A percentile compares a stretch with the other conserved stretches of the same genome.
Evolutionary conservation across 2,113 vertebrate genomes (phyloP).

Genomic region (Pollachius pollachius): DNA sequence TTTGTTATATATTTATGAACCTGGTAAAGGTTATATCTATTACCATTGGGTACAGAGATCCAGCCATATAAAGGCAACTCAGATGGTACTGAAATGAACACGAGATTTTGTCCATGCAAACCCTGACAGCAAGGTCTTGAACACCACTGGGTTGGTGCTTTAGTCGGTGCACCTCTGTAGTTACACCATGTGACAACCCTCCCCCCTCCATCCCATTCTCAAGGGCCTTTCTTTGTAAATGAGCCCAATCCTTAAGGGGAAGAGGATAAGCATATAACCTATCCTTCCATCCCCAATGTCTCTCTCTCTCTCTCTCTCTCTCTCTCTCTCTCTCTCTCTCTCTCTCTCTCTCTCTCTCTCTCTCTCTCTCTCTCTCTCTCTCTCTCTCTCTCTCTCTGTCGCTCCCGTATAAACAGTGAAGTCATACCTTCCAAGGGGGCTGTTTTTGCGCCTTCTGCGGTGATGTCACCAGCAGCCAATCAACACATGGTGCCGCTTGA

Average conservation of each 20-base stretch:
- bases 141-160: too few species aligned
- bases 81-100: not conserved
- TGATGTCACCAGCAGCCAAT: constrained; percentile 82
- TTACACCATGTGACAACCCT: constrained; percentile 33
- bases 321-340: constrained; percentile 1
- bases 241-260: constrained; percentile 48
- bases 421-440: constrained; percentile 74
- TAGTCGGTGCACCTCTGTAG: constrained; percentile 30
- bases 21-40: too few species aligned
- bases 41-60: too few species aligned
- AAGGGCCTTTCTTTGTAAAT: constrained; percentile 72
- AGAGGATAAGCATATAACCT: constrained; percentile 35
- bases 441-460: constrained; percentile 64
- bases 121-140: too few species aligned
- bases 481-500: constrained; percentile 61
- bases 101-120: not conserved
- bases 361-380: not conserved
- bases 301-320: not conserved
- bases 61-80: too few species aligned
- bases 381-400: constrained; percentile 10
- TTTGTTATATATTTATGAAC: too few species aligned
- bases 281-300: constrained; percentile 22
- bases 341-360: constrained; percentile 10
- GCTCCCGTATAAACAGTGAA: constrained; percentile 69
- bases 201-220: constrained; percentile 26